Evolutionary conservation across 2,113 vertebrate genomes (phyloP).

Genomic region (Antennarius striatus): DNA sequence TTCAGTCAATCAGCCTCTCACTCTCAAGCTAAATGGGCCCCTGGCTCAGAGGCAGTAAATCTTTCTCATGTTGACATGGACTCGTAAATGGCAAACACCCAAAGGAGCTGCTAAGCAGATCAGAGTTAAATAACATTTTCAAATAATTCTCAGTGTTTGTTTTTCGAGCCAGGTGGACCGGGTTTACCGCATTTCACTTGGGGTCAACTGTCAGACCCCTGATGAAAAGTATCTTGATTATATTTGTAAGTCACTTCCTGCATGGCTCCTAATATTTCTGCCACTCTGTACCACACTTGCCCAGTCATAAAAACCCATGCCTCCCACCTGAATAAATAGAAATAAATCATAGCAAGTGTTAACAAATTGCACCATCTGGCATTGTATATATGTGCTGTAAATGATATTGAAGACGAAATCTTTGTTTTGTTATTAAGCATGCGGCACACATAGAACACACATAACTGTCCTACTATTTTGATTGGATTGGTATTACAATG

Average conservation of each 20-base stretch:
- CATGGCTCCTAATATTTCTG: background rate
- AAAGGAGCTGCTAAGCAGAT: constrained; percentile 59
- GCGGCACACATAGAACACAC: too few relatives aligned
- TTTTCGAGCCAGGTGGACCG: constrained; percentile 48
- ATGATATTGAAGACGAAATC: too few relatives aligned
- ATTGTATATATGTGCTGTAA: background rate
- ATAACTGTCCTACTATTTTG: too few relatives aligned
- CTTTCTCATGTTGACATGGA: constrained; percentile 64
- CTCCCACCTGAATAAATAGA: background rate
- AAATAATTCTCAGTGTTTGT: constrained; percentile 62
- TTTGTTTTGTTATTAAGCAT: too few relatives aligned
- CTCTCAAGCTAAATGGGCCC: constrained; percentile 50
- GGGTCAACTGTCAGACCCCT: constrained; percentile 47
- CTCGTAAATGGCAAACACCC: constrained; percentile 67
- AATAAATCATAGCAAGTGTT: background rate
- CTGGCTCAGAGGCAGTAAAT: constrained; percentile 67
- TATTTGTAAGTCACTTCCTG: constrained; percentile 18
- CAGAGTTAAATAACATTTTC: constrained; percentile 68
- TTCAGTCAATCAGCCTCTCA: constrained; percentile 66
- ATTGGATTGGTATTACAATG: too few relatives aligned
- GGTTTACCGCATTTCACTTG: constrained; percentile 40
- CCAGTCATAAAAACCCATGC: constrained; percentile 1
- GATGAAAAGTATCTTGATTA: constrained; percentile 15
- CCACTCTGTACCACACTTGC: background rate
- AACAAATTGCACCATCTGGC: background rate